Conservation (phyloP, 2,797 vertebrate genomes). For the Sorex maritimensis region DNA sequence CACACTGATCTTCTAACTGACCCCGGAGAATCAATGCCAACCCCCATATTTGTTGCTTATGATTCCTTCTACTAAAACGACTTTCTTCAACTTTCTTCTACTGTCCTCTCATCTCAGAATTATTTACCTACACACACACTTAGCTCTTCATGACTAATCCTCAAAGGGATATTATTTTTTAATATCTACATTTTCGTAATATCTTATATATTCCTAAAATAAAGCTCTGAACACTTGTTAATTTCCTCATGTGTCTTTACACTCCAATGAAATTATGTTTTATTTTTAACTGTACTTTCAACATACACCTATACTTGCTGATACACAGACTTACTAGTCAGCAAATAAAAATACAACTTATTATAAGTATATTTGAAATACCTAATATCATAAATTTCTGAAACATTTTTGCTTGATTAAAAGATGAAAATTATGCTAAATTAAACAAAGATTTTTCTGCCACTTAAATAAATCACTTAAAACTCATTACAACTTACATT, state of each 20-base stretch:
- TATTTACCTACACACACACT: background rate
- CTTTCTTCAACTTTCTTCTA: background rate
- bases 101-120: background rate
- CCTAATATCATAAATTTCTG: constrained; percentile 17
- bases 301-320: background rate
- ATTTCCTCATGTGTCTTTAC: background rate
- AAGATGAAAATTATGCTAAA: too few species aligned
- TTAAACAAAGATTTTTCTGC: too few species aligned
- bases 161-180: background rate
- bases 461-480: too few species aligned
- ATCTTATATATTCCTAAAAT: background rate
- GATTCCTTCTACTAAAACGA: background rate
- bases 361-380: constrained; percentile 4
- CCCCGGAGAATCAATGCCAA: background rate
- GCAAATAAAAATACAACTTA: constrained; percentile 3
- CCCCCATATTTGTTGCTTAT: background rate
- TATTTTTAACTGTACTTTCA: background rate
- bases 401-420: too few species aligned
- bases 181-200: background rate
- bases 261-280: constrained; percentile 5
- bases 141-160: background rate
- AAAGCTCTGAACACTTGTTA: background rate
- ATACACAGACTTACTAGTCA: background rate
- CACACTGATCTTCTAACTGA: background rate
- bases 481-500: background rate